These are phyloP conservation scores for Hirtodrosophila duncani DNA, from an alignment of 2,888 invertebrate genomes.

Conservation along the genomic window DNA sequence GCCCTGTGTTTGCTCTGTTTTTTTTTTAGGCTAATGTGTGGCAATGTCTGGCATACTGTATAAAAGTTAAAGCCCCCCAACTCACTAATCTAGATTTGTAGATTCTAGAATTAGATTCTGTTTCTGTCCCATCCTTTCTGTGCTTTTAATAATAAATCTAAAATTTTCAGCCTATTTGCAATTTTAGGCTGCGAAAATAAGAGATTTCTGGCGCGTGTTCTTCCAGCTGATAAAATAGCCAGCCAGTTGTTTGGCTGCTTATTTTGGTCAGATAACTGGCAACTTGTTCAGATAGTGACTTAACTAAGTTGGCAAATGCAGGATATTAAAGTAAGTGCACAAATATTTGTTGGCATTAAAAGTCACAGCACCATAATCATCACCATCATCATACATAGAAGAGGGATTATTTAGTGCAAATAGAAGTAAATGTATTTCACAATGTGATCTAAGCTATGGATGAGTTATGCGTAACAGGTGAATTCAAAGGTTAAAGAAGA, in stretches of 20 bases:
- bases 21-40: slow-evolving; percentile 57
- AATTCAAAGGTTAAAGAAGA: too few relatives aligned
- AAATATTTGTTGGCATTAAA: slow-evolving; percentile 50
- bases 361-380: slow-evolving; percentile 28
- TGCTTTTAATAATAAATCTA: slow-evolving; percentile 28
- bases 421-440: slow-evolving; percentile 38
- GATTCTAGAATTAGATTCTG: too few relatives aligned
- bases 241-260: too few relatives aligned
- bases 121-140: slow-evolving; percentile 9
- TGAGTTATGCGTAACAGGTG: too few relatives aligned
- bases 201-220: slow-evolving; percentile 28
- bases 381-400: too few relatives aligned
- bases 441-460: slow-evolving; percentile 24
- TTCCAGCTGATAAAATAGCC: slow-evolving; percentile 17
- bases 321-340: slow-evolving; percentile 53
- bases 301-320: slow-evolving; percentile 40
- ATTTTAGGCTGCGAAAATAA: slow-evolving; percentile 19
- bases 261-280: too few relatives aligned
- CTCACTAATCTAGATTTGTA: slow-evolving; percentile 23
- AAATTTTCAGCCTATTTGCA: slow-evolving; percentile 31
- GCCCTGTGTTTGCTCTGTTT: slow-evolving; percentile 39
- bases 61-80: slow-evolving; percentile 6
- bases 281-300: slow-evolving; percentile 44
- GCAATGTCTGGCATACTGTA: too few relatives aligned
- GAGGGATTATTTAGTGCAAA: slow-evolving; percentile 43